Percentiles rank a stretch among this genome's conserved stretches.
Evolutionary conservation across 2,113 vertebrate genomes (phyloP).

Genomic region (Mystacornis crossleyi): DNA sequence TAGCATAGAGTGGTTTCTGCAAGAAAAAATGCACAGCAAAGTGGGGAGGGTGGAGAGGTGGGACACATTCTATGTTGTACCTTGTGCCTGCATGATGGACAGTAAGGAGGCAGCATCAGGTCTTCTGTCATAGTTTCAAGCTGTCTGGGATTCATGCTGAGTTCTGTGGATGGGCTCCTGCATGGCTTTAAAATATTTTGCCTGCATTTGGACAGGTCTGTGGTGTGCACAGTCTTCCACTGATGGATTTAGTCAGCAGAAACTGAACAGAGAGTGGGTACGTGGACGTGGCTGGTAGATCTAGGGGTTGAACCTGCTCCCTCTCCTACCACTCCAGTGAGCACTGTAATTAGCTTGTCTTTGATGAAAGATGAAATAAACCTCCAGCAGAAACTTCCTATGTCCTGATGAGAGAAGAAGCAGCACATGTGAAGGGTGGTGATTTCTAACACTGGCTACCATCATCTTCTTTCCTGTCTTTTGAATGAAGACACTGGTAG

Average conservation of each 20-base stretch:
- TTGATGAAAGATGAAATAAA: not conserved
- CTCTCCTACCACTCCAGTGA: not conserved
- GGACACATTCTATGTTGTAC: accelerated
- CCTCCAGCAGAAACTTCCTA: not conserved
- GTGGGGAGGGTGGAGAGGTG: not conserved
- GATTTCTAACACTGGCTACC: not conserved
- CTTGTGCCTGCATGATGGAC: not conserved
- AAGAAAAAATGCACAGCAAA: not conserved
- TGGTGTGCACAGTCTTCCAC: not conserved
- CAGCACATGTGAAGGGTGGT: not conserved
- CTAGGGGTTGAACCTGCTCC: not conserved
- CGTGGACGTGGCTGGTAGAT: not conserved
- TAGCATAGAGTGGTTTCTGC: not conserved
- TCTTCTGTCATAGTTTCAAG: not conserved
- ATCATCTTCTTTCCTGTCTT: not conserved
- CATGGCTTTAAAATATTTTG: not conserved
- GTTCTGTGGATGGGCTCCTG: not conserved
- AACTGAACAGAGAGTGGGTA: not conserved
- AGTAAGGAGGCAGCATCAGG: not conserved
- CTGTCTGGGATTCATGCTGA: not conserved
- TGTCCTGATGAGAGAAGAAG: not conserved
- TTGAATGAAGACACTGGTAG: not conserved
- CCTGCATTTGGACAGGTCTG: not conserved
- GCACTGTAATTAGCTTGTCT: not conserved
- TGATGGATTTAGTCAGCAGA: not conserved